Evolutionary conservation across 2,113 vertebrate species (phyloP).

Genomic region (Nanorana parkeri): DNA sequence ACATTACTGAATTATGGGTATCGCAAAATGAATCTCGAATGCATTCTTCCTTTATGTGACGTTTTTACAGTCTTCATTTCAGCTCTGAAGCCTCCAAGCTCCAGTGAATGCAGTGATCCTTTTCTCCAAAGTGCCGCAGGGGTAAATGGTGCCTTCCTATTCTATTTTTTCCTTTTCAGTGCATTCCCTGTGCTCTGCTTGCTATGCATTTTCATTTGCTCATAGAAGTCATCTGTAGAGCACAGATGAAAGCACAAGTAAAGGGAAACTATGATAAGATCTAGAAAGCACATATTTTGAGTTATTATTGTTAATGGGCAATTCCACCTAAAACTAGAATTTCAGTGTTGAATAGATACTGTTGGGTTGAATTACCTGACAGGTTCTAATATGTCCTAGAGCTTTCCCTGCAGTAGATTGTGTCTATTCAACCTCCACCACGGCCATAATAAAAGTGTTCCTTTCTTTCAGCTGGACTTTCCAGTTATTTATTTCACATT

Average conservation of each 20-base stretch:
- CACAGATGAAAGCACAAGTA: conserved; percentile 65
- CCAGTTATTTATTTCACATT: too few relatives aligned
- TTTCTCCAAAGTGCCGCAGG: conserved; percentile 82
- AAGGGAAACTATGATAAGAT: conserved; percentile 27
- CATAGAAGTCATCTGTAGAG: conserved; percentile 62
- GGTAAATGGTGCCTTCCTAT: conserved; percentile 71
- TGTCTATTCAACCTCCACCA: too few relatives aligned
- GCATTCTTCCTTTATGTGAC: conserved; percentile 97
- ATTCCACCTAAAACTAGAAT: too few relatives aligned
- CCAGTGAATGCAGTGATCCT: conserved; percentile 81
- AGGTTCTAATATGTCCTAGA: too few relatives aligned
- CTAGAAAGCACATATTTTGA: too few relatives aligned
- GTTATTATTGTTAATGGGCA: too few relatives aligned
- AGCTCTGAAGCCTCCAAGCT: conserved; percentile 93
- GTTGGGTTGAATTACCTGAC: too few relatives aligned
- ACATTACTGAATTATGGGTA: conserved; percentile 94
- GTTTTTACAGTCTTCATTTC: conserved; percentile 99
- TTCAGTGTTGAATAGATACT: too few relatives aligned
- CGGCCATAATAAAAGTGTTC: too few relatives aligned
- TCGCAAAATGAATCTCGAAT: conserved; percentile 87
- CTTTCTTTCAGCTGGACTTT: too few relatives aligned
- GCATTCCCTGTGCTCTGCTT: conserved; percentile 71
- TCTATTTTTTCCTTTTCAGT: conserved; percentile 76
- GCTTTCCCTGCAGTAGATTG: too few relatives aligned
- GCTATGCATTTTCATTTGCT: conserved; percentile 72